Evolutionary conservation across 2,113 vertebrate genomes (phyloP).

Genomic region (Chaetodon trifascialis): DNA sequence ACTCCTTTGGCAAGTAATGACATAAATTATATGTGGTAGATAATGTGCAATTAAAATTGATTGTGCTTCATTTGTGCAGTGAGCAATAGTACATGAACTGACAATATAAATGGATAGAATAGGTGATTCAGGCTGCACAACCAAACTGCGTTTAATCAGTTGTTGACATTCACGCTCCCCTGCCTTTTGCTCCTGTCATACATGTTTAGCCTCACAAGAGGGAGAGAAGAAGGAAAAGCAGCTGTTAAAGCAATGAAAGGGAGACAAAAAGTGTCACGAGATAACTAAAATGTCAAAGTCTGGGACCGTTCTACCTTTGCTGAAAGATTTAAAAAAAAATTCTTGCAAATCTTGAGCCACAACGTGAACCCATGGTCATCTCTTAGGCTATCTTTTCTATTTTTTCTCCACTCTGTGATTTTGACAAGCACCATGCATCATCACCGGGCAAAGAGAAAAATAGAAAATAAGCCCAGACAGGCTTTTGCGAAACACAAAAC

Average conservation of each 20-base stretch:
- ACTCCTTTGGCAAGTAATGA: constrained; percentile 32
- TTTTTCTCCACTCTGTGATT: constrained; percentile 29
- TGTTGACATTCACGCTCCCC: constrained; percentile 57
- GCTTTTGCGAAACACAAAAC: constrained; percentile 38
- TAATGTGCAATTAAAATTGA: constrained; percentile 47
- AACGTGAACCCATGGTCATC: constrained; percentile 47
- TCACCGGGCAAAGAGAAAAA: constrained; percentile 34
- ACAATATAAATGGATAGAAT: constrained; percentile 21
- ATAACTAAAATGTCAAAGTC: constrained; percentile 65
- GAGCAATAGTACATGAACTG: constrained; percentile 5
- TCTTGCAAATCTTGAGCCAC: constrained; percentile 40
- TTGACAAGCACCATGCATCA: constrained; percentile 76
- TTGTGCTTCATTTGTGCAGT: constrained; percentile 32
- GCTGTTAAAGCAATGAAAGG: constrained; percentile 36
- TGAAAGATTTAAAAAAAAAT: constrained; percentile 7
- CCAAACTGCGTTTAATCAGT: constrained; percentile 48
- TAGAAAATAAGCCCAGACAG: constrained; percentile 44
- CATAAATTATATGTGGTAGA: constrained; percentile 38
- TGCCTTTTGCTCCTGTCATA: constrained; percentile 48
- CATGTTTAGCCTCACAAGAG: constrained; percentile 50
- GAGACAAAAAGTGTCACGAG: constrained; percentile 19
- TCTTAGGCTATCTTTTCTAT: constrained; percentile 30
- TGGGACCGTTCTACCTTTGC: constrained; percentile 25
- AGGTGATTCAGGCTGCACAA: constrained; percentile 30
- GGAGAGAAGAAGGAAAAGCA: constrained; percentile 19